Evolutionary conservation across 2,797 vertebrate species (phyloP).

Genomic region (Xenentodon cancila): DNA sequence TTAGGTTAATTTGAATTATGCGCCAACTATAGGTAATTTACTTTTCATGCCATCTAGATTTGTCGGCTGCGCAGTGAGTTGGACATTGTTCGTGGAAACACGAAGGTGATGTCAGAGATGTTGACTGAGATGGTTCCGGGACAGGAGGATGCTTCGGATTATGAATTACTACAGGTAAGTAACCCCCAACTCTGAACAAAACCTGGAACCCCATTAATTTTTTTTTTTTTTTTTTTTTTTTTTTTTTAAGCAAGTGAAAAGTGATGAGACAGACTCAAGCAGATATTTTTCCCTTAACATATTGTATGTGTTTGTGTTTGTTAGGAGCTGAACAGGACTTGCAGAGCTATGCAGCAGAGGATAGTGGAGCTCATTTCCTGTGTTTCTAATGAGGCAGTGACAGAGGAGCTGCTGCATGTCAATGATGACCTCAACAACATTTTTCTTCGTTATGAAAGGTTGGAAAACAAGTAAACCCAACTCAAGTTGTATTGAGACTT

Average conservation of each 20-base stretch:
- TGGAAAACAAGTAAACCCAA: neutral
- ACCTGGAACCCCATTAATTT: too few relatives aligned
- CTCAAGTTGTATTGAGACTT: neutral
- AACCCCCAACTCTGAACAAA: neutral
- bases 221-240: too few relatives aligned
- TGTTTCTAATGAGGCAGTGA: slow-evolving; percentile 95
- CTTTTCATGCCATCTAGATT: slow-evolving; percentile 77
- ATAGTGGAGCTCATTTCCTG: slow-evolving; percentile 95
- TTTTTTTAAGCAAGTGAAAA: too few relatives aligned
- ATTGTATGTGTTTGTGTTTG: slow-evolving; percentile 27
- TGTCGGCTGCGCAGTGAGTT: slow-evolving; percentile 93
- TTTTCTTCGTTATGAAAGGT: slow-evolving; percentile 97
- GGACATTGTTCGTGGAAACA: slow-evolving; percentile 96
- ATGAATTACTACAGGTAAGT: slow-evolving; percentile 93
- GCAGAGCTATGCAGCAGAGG: slow-evolving; percentile 95
- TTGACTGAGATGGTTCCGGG: slow-evolving; percentile 97
- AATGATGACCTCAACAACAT: slow-evolving; percentile 99
- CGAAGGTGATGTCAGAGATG: slow-evolving; percentile 99
- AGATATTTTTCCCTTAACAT: too few relatives aligned
- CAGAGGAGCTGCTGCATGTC: slow-evolving; percentile 94
- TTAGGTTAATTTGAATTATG: too few relatives aligned
- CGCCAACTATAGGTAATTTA: too few relatives aligned
- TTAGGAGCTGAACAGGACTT: slow-evolving; percentile 96
- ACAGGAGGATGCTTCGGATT: slow-evolving; percentile 95
- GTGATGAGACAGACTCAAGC: too few relatives aligned